Percentiles rank a stretch among this genome's conserved stretches.
Evolutionary conservation across 2,797 vertebrate genomes (phyloP).

Genomic region (Rachycentron canadum): DNA sequence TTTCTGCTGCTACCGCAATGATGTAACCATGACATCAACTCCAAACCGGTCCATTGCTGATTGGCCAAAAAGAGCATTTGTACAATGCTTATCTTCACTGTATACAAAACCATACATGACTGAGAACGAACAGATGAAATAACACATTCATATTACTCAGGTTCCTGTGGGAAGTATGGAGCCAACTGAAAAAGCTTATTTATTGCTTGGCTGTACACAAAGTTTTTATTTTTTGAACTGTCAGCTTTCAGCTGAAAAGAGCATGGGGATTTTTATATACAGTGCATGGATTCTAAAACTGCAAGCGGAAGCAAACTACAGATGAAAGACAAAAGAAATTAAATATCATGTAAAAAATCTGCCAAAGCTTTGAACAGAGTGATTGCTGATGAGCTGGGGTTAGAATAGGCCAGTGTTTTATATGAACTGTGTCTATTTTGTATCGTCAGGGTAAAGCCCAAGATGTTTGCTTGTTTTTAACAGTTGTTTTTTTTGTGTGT

Average conservation of each 20-base stretch:
- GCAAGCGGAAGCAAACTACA: slow-evolving; percentile 6
- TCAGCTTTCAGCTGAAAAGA: slow-evolving; percentile 43
- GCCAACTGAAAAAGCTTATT: slow-evolving; percentile 19
- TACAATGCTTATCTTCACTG: slow-evolving; percentile 5
- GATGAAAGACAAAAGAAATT: slow-evolving; percentile 25
- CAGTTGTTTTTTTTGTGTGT: slow-evolving; percentile 33
- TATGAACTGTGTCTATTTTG: background rate
- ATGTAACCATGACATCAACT: background rate
- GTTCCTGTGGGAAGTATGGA: slow-evolving; percentile 24
- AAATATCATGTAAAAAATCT: background rate
- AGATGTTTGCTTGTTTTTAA: slow-evolving; percentile 23
- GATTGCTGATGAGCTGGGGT: slow-evolving; percentile 9
- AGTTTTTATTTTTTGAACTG: slow-evolving; percentile 33
- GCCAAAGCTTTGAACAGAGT: background rate
- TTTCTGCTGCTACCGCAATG: background rate
- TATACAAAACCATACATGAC: slow-evolving; percentile 13
- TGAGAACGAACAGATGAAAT: slow-evolving; percentile 31
- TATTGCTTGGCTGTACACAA: slow-evolving; percentile 22
- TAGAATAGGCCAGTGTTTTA: background rate
- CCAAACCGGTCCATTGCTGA: slow-evolving; percentile 4
- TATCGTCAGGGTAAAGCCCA: background rate
- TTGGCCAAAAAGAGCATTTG: slow-evolving; percentile 2
- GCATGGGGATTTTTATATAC: slow-evolving; percentile 17
- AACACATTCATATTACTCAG: slow-evolving; percentile 35
- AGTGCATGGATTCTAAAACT: slow-evolving; percentile 20